These are phyloP conservation scores for Mionectes olivaceus DNA, from an alignment of 2,797 vertebrate genomes.

Conservation along the genomic window DNA sequence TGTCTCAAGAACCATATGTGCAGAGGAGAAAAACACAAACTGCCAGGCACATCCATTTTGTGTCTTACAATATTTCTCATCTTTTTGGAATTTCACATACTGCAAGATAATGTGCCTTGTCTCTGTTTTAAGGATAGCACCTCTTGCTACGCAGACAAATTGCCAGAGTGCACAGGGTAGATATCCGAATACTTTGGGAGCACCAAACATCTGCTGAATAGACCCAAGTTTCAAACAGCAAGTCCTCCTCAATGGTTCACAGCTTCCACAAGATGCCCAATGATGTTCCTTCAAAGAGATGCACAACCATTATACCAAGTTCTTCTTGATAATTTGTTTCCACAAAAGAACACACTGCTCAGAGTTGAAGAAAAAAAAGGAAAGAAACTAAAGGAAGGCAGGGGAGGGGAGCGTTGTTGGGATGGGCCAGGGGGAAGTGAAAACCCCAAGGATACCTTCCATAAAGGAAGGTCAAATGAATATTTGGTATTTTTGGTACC, in stretches of 20 bases:
- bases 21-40: neutral
- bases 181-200: neutral
- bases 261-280: neutral
- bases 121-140: neutral
- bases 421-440: neutral
- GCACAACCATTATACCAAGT: neutral
- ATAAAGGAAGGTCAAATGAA: neutral
- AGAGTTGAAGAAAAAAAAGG: neutral
- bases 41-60: neutral
- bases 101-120: neutral
- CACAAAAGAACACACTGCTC: neutral
- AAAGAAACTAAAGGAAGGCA: fast-evolving
- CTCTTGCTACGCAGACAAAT: neutral
- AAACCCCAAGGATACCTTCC: neutral
- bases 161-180: neutral
- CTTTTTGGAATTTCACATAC: neutral
- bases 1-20: neutral
- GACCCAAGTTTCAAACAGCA: neutral
- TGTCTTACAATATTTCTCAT: neutral
- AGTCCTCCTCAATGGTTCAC: neutral
- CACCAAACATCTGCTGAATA: neutral
- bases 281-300: neutral
- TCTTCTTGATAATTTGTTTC: neutral
- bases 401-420: fast-evolving
- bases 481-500: neutral